Base-by-base conservation (phyloP, 1,140 invertebrate genomes). In the Maconellicoccus hirsutus region DNA sequence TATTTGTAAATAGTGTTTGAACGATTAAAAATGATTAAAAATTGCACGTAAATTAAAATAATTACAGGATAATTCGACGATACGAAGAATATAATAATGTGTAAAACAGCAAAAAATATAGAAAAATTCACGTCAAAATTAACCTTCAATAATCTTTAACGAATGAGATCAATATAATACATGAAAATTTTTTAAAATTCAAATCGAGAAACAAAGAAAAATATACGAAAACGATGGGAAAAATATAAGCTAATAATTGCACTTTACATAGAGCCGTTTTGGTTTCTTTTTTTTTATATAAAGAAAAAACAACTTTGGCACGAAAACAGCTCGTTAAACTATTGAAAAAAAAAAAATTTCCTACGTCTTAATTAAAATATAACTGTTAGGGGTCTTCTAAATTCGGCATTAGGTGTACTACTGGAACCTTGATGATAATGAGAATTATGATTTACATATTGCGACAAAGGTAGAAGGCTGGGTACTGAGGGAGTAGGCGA, bases 351-450 rank as follows among this genome's bases (percentile, higher is more conserved):
- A n/a, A n/a, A n/a, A n/a, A n/a, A n/a, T n/a, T n/a, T n/a, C n/a
- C 3, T 26, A 26, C 16, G 25, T 26, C 22, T 22, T 10, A 66
- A 66, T 92, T 89, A 93, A 84, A 92, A 92, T 84, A 92, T 91
- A 72, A 92, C 90, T 39, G 90, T 89, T 12, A 92, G 79, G 0
- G 91, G 90, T 76, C 90, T 83, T 71, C 89, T 81, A 79, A 90
- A 92, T 76, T 92, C 90, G 21, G 84, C 80, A 74, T 84, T 82
- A 27, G 80, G 78, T 39, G 76, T 73, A 74, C 77, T 70, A 70
- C 77, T 73, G 82, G 83, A 25, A 79, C 76, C 42, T 76, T 77
- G 29, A 82, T 80, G 0, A 83, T 78, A 76, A 85, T 86, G 75
- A 85, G 86, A 10, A 82, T 83, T 14, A 82, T 78, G 76, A 87